Base-by-base conservation (phyloP, 2,113 vertebrate genomes). In the Poeciliopsis occidentalis region DNA sequence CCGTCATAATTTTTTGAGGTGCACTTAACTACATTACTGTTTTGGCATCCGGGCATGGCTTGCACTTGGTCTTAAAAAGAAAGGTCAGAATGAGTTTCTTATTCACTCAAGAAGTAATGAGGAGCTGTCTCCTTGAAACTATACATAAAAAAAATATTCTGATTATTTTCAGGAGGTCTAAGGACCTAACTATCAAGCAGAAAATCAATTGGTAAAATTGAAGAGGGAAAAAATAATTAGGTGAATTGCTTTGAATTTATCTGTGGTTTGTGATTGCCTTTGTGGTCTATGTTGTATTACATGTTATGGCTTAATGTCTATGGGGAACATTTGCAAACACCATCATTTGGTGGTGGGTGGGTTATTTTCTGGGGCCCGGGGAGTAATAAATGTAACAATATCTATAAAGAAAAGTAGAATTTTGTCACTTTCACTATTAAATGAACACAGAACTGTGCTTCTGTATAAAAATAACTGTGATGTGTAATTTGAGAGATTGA, bases 271-370 rank as follows among this genome's bases (percentile, higher is more conserved):
- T 60, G 39, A 39, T 64, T 73, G 12, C 54, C 32, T 76, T 68
- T 68, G 44, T 41, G 63, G 67, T 81, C 67, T 51, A 39, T 41
- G 64, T 75, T 78, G 69, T 64, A 84, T 88, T 80, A 78, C 73
- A 67, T 24, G 68, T 41, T 41, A 41, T 15, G 13, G 2, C 39
- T 41, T 41, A 37, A 37, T 37, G 10, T 37, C 34, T 51, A 22
- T 51, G 17, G 22, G 67, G 37, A 77, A 69, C 75, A 83, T 78
- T 73, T 27, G 68, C 70, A 72, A 37, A 37, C 34, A 37, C 34
- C 34, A 12, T 37, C 34, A 37, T 37, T 37, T 37, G 10, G 34
- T 37, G 34, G 34, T 37, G 34, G 34, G 34, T 37, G 34, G 34
- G 10, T 37, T 37, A 11, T 11, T 2, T 37, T 37, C 34, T 37